Percentiles rank a stretch among this genome's conserved stretches.
Conservation (phyloP, 1,140 invertebrate species). For the Zaprionus vittiger region DNA sequence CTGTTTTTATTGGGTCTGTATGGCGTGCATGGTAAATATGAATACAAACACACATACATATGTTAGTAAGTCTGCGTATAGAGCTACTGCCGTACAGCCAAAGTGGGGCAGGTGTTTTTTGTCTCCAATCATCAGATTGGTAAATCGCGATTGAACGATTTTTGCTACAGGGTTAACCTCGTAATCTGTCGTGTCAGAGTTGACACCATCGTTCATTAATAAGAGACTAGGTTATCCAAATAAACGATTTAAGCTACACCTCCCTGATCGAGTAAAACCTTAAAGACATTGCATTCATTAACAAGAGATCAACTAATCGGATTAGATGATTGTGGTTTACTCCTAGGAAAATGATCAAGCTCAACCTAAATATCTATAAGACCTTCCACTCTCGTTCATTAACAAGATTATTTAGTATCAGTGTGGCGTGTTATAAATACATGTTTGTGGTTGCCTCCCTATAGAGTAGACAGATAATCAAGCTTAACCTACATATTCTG, state of each 20-base stretch:
- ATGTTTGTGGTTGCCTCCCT: no score
- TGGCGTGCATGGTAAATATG: background rate
- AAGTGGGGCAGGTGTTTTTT: conserved; percentile 33
- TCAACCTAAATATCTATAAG: no score
- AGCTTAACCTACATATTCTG: background rate
- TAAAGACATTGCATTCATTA: background rate
- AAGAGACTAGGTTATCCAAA: background rate
- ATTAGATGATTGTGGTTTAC: background rate
- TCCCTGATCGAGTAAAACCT: background rate
- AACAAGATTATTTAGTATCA: no score
- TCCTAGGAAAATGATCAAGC: background rate
- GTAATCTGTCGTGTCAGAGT: conserved; percentile 2
- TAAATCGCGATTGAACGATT: conserved; percentile 31
- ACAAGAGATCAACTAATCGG: background rate
- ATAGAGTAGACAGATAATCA: no score
- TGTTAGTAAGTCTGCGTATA: background rate
- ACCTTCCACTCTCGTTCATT: no score
- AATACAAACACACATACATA: background rate
- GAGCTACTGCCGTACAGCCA: conserved; percentile 12
- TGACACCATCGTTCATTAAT: conserved; percentile 16
- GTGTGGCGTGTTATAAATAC: no score
- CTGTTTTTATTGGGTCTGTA: conserved; percentile 3
- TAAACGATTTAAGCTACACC: background rate
- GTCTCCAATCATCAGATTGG: conserved; percentile 22
- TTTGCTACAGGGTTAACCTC: conserved; percentile 6